A percentile compares a stretch with the other conserved stretches of the same genome.
Evolutionary conservation across 2,888 invertebrate species (phyloP).

Genomic region (Amiota communis): DNA sequence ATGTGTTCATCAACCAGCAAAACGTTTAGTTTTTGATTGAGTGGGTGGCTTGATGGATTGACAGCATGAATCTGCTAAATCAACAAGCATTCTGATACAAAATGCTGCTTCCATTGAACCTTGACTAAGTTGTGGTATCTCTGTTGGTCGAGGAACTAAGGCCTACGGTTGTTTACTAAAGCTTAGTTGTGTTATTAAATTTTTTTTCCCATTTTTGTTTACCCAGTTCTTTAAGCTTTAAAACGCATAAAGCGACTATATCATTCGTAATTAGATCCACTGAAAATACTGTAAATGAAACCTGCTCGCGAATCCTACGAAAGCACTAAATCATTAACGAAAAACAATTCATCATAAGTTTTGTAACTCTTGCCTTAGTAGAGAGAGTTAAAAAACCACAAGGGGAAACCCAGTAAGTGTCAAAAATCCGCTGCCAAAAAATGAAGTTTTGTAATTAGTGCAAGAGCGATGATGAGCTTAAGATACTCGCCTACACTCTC

Average conservation of each 20-base stretch:
- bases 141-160: background rate
- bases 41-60: conserved; percentile 69
- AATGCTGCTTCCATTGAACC: conserved; percentile 38
- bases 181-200: conserved; percentile 37
- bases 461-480: conserved; percentile 31
- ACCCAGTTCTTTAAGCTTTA: background rate
- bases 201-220: conserved; percentile 25
- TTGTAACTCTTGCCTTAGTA: background rate
- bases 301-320: background rate
- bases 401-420: conserved; percentile 61
- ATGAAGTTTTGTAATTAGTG: conserved; percentile 62
- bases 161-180: conserved; percentile 48
- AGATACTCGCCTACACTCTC: conserved; percentile 15
- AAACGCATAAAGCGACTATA: background rate
- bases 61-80: conserved; percentile 68
- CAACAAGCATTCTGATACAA: conserved; percentile 53
- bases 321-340: conserved; percentile 46
- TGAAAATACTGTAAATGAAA: conserved; percentile 39
- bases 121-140: background rate
- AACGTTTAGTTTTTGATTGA: conserved; percentile 65
- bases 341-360: conserved; percentile 60
- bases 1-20: conserved; percentile 56
- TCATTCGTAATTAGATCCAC: background rate
- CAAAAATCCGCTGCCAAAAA: conserved; percentile 38
- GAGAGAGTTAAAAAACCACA: conserved; percentile 35